Evolutionary conservation across 2,797 vertebrate genomes (phyloP), one percentile per base, ranked within the genome.

Genomic region (Pitangus sulphuratus): DNA sequence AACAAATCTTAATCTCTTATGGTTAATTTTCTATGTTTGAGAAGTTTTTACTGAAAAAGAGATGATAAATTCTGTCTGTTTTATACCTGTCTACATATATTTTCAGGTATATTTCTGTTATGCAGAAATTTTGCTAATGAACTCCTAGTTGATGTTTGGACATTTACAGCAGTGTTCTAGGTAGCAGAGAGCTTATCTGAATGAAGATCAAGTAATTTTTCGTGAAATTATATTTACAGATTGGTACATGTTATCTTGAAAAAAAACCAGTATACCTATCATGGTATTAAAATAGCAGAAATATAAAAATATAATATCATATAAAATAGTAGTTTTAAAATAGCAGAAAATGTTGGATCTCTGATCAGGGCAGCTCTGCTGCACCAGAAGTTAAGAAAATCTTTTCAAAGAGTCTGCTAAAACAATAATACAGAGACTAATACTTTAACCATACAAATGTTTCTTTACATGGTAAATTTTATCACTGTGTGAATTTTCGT

Each of bases 61-160:
- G 28, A 19, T 64, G 33, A 77, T 83, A 90, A 91, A 77, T 88
- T 50, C 30, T 42, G 57, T 69, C 24, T 84, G 13, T 11, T 75
- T 90, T 84, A 76, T 33, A 82, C 35, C 58, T 89, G 45, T 45
- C 81, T 72, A 64, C 80, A 60, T 80, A n/a, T 82, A 74, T 84
- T 90, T 94, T 78, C 47, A 60, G 21, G n/a, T 60, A 21, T 20
- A 25, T 70, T 74, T 17, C 69, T 77, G 33, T 74, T 77, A 39
- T 6, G 40, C 69, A 75, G 72, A 85, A 80, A 86, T 88, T 54
- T 78, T 84, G 83, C 65, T 95, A 90, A 94, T 90, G 48, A 93
- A 48, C 60, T 91, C 85, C 42, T 50, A 54, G 61, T 42, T 30
- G 9, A 84, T 45, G 33, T 66, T 83, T 2, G 4, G 50, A 35